Percentiles rank a stretch among this genome's conserved stretches.
phyloP scores from a whole-genome alignment of 2,113 vertebrate species.

The Carollia perspicillata region DNA sequence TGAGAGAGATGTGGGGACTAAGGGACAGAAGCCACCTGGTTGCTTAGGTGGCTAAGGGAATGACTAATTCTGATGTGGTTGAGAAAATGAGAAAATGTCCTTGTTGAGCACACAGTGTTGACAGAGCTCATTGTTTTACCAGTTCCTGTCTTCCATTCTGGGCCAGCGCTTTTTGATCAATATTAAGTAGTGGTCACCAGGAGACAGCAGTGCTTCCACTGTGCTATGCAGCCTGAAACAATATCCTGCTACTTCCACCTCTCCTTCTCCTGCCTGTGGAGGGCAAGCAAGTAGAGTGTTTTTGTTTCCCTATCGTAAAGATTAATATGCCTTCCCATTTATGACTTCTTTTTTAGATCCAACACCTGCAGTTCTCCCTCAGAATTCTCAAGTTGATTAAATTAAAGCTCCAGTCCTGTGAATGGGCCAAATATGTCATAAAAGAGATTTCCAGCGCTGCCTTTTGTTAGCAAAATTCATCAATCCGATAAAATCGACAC shows the following conservation, averaged over 20 bases:
- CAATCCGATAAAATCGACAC: conserved; percentile 77
- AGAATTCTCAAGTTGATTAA: conserved; percentile 65
- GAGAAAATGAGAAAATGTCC: conserved; percentile 18
- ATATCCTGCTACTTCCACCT: conserved; percentile 22
- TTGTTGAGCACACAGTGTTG: not conserved
- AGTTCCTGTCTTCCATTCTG: not conserved
- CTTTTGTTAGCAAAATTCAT: conserved; percentile 76
- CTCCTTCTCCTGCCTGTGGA: conserved; percentile 45
- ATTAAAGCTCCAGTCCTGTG: conserved; percentile 64
- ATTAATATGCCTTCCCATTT: conserved; percentile 58
- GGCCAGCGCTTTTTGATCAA: conserved; percentile 49
- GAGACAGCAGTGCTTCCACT: conserved; percentile 40
- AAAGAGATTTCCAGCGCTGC: conserved; percentile 65
- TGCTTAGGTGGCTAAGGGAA: not conserved
- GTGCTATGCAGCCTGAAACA: conserved; percentile 39
- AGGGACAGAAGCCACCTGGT: not conserved
- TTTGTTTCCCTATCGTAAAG: conserved; percentile 70
- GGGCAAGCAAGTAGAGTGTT: conserved; percentile 46
- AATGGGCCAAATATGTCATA: conserved; percentile 65
- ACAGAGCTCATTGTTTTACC: conserved; percentile 32
- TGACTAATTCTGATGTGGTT: not conserved
- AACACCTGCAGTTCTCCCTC: conserved; percentile 62
- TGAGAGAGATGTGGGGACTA: not conserved
- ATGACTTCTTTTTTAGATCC: conserved; percentile 16
- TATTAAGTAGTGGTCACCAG: conserved; percentile 37